Evolutionary conservation across 2,113 vertebrate species (phyloP), one percentile per base, ranked within the genome.

Genomic region (Butastur rufipennis): DNA sequence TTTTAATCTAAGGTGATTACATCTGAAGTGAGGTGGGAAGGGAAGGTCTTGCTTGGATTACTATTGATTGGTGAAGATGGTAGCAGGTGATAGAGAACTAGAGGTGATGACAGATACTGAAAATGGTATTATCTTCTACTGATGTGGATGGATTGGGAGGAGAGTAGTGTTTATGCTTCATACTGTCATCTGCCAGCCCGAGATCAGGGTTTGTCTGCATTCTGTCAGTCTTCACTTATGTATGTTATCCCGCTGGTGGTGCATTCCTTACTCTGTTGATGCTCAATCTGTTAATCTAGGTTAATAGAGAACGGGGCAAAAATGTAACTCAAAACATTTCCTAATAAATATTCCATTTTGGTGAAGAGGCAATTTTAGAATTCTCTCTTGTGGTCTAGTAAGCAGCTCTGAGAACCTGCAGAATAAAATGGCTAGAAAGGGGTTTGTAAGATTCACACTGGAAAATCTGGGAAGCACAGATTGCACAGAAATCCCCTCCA

Each of bases 361-460:
- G 2, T 14, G 22, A 55, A 62, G 61, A 18, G 82, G 48, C 48
- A 23, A 5, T 21, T 55, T 26, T 8, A 7, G 53, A 15, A 5
- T 6, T 21, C 11, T 42, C 6, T 38, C 2, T 26, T 12, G 36
- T 7, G 63, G 29, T 43, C 43, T 26, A 10, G 56, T 5, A 1
- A 34, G 73, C 40, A 11, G 7, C 12, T 74, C 34, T 70, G 79
- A 66, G 36, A 32, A 36, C 31, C 53, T 62, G 45, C 4, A 3
- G 61, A 7, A 11, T 16, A 1, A 4, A 19, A 3, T 11, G 52
- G 32, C 18, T 34, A 16, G 66, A 7, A 19, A 32, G 26, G 36
- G 36, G 1, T 26, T 52, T 55, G 75, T 63, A 16, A 40, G 34
- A 0, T 9, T 45, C 50, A 3, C 7, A 0, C 1, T 42, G 55